phyloP scores from a whole-genome alignment of 2,113 vertebrate species.

The Myotis yumanensis region DNA sequence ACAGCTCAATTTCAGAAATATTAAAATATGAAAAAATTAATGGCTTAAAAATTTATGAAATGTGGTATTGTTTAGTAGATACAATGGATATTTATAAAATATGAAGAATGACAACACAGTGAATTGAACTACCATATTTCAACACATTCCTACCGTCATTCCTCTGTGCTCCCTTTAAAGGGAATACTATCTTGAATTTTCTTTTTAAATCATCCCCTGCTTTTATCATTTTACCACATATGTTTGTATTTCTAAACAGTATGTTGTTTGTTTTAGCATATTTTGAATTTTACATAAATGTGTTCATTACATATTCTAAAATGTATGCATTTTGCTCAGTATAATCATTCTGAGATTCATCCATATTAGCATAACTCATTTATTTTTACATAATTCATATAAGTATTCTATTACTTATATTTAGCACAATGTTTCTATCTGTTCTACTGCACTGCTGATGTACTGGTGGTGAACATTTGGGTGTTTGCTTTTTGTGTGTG shows the following conservation, averaged over 20 bases:
- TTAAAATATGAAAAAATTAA: neutral
- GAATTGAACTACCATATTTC: neutral
- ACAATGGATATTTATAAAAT: neutral
- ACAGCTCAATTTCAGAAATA: neutral
- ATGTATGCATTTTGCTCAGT: neutral
- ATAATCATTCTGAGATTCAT: neutral
- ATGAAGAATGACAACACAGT: neutral
- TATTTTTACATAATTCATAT: neutral
- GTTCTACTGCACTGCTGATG: neutral
- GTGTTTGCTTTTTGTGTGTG: neutral
- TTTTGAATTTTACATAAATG: slow-evolving; percentile 2
- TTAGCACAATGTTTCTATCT: neutral
- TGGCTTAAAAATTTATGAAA: neutral
- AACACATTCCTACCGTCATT: neutral
- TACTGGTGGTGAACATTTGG: neutral
- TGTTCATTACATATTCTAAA: neutral
- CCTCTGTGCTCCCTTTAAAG: neutral
- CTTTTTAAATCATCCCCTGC: neutral
- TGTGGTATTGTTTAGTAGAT: neutral
- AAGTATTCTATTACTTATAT: neutral
- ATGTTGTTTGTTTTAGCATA: neutral
- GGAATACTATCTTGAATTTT: neutral
- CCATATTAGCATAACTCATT: neutral
- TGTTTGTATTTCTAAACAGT: neutral
- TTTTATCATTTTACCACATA: slow-evolving; percentile 4